phyloP scores from a whole-genome alignment of 1,140 invertebrate genomes.

The Eurytemora carolleeae region DNA sequence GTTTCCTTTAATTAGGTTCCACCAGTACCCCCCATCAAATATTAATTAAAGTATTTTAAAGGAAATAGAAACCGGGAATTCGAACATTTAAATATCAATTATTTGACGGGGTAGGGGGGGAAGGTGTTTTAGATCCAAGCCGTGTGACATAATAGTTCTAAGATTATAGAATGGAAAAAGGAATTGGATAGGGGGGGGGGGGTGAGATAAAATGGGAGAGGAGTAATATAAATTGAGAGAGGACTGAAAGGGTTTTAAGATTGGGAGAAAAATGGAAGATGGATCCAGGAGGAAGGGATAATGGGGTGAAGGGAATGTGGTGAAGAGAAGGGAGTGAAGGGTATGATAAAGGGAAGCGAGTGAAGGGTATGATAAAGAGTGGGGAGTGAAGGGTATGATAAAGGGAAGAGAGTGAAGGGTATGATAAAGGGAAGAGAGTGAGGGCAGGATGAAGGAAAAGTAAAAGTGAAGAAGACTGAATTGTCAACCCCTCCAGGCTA shows the following conservation, averaged over 20 bases:
- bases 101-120: too few species aligned
- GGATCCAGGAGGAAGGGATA: not conserved
- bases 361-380: not conserved
- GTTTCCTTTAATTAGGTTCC: too few species aligned
- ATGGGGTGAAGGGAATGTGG: not conserved
- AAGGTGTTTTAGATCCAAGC: too few species aligned
- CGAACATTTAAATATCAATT: too few species aligned
- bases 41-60: too few species aligned
- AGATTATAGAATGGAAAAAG: too few species aligned
- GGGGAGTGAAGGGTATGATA: not conserved
- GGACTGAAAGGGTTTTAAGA: not conserved
- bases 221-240: not conserved
- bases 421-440: slow-evolving; percentile 15
- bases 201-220: not conserved
- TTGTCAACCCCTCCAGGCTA: too few species aligned
- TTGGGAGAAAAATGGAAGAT: not conserved
- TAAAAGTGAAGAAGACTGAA: slow-evolving; percentile 5
- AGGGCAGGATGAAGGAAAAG: slow-evolving; percentile 15
- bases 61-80: too few species aligned
- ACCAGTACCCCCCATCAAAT: too few species aligned
- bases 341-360: not conserved
- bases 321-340: not conserved
- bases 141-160: too few species aligned
- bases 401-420: not conserved
- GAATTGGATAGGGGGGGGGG: too few species aligned